phyloP scores from a whole-genome alignment of 2,797 vertebrate species.

The Crocodylus rhombifer region DNA sequence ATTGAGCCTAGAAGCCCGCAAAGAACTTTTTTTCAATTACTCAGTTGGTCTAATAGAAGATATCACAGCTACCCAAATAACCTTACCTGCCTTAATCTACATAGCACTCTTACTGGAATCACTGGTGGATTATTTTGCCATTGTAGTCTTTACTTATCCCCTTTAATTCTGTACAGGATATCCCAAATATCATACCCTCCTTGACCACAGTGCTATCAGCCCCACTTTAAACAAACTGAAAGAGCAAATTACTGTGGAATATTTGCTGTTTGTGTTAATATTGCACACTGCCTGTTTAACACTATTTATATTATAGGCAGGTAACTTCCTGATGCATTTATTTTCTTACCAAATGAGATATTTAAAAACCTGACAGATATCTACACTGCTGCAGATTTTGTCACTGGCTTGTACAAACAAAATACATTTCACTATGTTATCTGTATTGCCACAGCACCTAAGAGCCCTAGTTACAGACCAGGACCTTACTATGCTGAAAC shows the following conservation, averaged over 20 bases:
- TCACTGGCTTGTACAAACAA: background rate
- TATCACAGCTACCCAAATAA: too few relatives aligned
- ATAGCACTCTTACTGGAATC: too few relatives aligned
- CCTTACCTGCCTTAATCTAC: too few relatives aligned
- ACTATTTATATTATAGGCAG: accelerated
- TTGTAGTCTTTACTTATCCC: background rate
- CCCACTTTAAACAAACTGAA: background rate
- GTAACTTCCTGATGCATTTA: background rate
- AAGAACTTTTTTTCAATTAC: too few relatives aligned
- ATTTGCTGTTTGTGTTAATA: background rate
- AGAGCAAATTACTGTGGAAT: background rate
- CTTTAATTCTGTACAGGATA: background rate
- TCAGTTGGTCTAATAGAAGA: too few relatives aligned
- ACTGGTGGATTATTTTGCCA: background rate
- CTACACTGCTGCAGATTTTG: background rate
- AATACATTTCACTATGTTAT: background rate
- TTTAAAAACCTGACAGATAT: background rate
- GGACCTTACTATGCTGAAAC: background rate
- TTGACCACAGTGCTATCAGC: background rate
- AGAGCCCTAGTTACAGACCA: background rate
- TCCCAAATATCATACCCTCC: background rate
- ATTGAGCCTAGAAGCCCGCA: too few relatives aligned
- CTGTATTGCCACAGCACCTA: background rate
- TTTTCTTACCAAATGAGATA: background rate
- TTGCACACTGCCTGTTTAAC: background rate